phyloP scores from a whole-genome alignment of 2,888 invertebrate species.

The Caenorhabditis auriculariae region DNA sequence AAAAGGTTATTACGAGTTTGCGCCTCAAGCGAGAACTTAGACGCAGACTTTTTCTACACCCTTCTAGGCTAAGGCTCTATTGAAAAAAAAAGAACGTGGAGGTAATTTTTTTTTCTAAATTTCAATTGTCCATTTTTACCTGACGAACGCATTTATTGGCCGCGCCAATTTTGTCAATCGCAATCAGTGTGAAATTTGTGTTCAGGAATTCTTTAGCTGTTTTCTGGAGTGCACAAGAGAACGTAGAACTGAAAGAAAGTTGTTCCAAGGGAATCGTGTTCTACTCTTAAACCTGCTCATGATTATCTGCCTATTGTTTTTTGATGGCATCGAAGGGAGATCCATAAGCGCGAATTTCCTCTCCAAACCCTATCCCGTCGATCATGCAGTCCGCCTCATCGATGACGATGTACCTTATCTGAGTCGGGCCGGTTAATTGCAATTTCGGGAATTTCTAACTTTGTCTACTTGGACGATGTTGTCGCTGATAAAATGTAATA shows the following conservation, averaged over 20 bases:
- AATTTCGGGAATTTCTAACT: too few relatives aligned
- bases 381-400: slow-evolving; percentile 76
- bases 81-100: too few relatives aligned
- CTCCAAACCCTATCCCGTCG: slow-evolving; percentile 69
- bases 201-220: slow-evolving; percentile 78
- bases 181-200: slow-evolving; percentile 78
- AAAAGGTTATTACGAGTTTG: too few relatives aligned
- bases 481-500: slow-evolving; percentile 35
- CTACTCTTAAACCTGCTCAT: slow-evolving; percentile 45
- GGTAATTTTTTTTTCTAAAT: too few relatives aligned
- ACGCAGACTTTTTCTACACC: too few relatives aligned
- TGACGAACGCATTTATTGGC: slow-evolving; percentile 90
- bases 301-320: slow-evolving; percentile 26
- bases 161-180: slow-evolving; percentile 88
- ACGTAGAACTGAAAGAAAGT: slow-evolving; percentile 71
- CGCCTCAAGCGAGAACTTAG: too few relatives aligned
- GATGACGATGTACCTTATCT: slow-evolving; percentile 22
- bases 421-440: too few relatives aligned
- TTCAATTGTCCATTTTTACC: too few relatives aligned
- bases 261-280: too few relatives aligned
- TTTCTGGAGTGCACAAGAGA: slow-evolving; percentile 75
- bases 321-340: slow-evolving; percentile 13
- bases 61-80: too few relatives aligned
- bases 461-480: slow-evolving; percentile 26
- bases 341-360: slow-evolving; percentile 38